Base-by-base conservation (phyloP, 2,888 invertebrate genomes). In the Apocheima hispidaria region DNA sequence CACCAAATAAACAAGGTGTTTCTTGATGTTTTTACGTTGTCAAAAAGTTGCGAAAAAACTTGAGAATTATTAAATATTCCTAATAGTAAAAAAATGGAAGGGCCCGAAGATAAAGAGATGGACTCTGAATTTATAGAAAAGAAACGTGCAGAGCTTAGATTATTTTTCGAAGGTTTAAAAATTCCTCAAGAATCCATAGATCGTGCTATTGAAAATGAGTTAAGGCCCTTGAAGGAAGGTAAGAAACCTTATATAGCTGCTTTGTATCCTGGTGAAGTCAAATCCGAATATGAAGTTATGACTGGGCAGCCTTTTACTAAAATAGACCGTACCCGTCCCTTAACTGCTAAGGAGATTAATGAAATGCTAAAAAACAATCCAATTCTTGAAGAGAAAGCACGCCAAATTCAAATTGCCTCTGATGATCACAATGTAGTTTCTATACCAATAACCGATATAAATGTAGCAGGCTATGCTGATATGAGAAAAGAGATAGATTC, bases 211-310 rank as follows among this genome's bases (percentile, higher is more conserved):
- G 88, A 91, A 71, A 91, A 92, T 73, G 92, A 92, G 73, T 74
- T 92, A 2, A 80, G 73, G 56, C 87, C 86, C 3, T 49, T 86
- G 21, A 79, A 67, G 12, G 73, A 77, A 18, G 73, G 70, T 38
- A 67, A 77, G 62, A 71, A 70, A 38, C 84, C 88, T 16, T 92
- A 92, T 43, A 92, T 92, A 66, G 77, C 84, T 14, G 87, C 92
- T n/a, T 87, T 87, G 2, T 69, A 65, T 20, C 65, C 82, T 12
- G 88, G 87, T 0, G 79, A 82, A 64, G 69, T 87, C 1, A 87
- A 84, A 69, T 82, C 90, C 0, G 92, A 92, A 62, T 87, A 87
- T 63, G 92, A 92, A 68, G 88, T 92, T 4, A 90, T 92, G 92
- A 82, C 87, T 36, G 92, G 92, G 0, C 92, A 92, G 65, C 92